Percentiles rank a stretch among this genome's conserved stretches.
These are phyloP conservation scores for Cyphomyrus plagiostoma DNA, from an alignment of 2,113 vertebrate genomes.

Conservation along the genomic window DNA sequence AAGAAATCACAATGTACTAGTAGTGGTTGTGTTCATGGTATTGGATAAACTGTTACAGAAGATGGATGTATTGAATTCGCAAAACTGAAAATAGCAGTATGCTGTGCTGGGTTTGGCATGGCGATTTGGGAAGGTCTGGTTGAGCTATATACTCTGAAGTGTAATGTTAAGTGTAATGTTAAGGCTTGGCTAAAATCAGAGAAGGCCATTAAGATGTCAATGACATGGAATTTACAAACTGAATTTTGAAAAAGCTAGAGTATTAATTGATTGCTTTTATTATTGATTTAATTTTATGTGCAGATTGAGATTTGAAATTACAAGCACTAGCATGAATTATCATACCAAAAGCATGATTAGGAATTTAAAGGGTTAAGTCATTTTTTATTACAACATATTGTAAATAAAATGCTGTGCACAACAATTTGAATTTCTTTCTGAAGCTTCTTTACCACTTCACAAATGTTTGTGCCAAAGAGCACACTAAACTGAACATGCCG, in stretches of 20 bases:
- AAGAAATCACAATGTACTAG: not conserved
- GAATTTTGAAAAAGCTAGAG: not conserved
- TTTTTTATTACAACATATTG: not conserved
- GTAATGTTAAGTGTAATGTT: not conserved
- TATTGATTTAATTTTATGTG: not conserved
- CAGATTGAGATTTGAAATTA: not conserved
- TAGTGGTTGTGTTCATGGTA: not conserved
- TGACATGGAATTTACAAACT: not conserved
- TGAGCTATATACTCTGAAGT: not conserved
- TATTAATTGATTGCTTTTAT: not conserved
- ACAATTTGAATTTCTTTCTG: not conserved
- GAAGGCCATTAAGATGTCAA: not conserved
- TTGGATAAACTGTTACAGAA: not conserved
- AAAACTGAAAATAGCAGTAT: too few relatives aligned
- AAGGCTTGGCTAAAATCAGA: not conserved
- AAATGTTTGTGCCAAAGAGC: constrained; percentile 46
- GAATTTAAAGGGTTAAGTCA: not conserved
- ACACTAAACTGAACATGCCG: constrained; percentile 52
- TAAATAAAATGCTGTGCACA: not conserved
- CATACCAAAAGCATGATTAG: not conserved
- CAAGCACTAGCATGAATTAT: not conserved
- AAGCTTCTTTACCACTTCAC: constrained; percentile 39
- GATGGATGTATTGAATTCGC: not conserved
- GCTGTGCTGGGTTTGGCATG: too few relatives aligned
- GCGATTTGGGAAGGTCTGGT: not conserved